phyloP scores from a whole-genome alignment of 2,888 invertebrate species.

The Bruchidius siliquastri region DNA sequence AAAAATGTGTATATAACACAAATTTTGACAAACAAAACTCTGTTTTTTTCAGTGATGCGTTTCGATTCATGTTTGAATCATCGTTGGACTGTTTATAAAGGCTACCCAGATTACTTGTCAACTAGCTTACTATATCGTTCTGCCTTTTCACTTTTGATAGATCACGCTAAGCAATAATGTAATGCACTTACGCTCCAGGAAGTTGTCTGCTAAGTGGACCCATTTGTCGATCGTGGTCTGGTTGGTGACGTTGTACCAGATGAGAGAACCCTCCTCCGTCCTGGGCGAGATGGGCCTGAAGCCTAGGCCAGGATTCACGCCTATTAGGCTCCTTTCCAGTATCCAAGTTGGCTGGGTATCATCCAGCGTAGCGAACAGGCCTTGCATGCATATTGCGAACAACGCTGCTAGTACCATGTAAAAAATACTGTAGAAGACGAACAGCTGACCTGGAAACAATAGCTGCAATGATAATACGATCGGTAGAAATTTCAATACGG shows the following conservation, averaged over 20 bases:
- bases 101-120: too few relatives aligned
- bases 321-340: slow-evolving; percentile 72
- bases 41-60: too few relatives aligned
- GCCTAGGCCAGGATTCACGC: slow-evolving; percentile 60
- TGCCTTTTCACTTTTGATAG: too few relatives aligned
- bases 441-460: slow-evolving; percentile 67
- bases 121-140: too few relatives aligned
- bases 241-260: slow-evolving; percentile 56
- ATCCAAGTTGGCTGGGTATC: slow-evolving; percentile 70
- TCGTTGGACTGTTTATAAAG: too few relatives aligned
- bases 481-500: too few relatives aligned
- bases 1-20: too few relatives aligned
- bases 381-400: slow-evolving; percentile 82
- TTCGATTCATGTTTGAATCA: too few relatives aligned
- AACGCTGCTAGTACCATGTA: slow-evolving; percentile 78
- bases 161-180: too few relatives aligned
- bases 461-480: slow-evolving; percentile 5
- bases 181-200: slow-evolving; percentile 54
- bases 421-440: slow-evolving; percentile 83
- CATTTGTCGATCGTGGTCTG: slow-evolving; percentile 51
- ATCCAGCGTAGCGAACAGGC: slow-evolving; percentile 68
- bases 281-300: slow-evolving; percentile 57
- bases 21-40: too few relatives aligned
- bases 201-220: slow-evolving; percentile 53
- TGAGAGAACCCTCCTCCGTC: slow-evolving; percentile 57